phyloP scores from a whole-genome alignment of 2,888 invertebrate genomes.

The Zaprionus bogoriensis region DNA sequence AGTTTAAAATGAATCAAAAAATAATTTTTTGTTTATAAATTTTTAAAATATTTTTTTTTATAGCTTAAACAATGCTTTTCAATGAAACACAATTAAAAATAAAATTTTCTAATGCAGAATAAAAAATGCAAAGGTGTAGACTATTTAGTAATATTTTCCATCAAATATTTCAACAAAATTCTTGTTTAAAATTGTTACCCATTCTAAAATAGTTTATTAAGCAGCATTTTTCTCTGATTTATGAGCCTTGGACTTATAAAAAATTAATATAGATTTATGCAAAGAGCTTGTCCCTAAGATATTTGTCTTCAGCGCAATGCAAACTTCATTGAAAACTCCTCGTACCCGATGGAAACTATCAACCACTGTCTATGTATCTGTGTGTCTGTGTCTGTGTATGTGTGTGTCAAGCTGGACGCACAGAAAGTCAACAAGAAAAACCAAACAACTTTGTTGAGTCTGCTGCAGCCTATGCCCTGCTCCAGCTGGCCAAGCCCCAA shows the following conservation, averaged over 20 bases:
- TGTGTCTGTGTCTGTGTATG: slow-evolving; percentile 1
- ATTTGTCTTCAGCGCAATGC: slow-evolving; percentile 27
- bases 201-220: background rate
- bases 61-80: too few species aligned
- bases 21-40: too few species aligned
- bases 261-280: background rate
- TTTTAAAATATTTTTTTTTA: too few species aligned
- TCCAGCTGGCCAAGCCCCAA: slow-evolving; percentile 8
- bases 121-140: too few species aligned
- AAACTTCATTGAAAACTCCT: slow-evolving; percentile 31
- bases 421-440: slow-evolving; percentile 68
- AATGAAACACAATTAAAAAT: too few species aligned
- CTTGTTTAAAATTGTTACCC: background rate
- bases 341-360: slow-evolving; percentile 35
- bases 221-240: too few species aligned
- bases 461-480: slow-evolving; percentile 29
- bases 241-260: too few species aligned
- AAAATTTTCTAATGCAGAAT: background rate
- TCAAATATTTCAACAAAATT: too few species aligned
- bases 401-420: slow-evolving; percentile 32
- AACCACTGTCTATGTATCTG: slow-evolving; percentile 13
- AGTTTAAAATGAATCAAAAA: too few species aligned
- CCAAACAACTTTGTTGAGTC: slow-evolving; percentile 68
- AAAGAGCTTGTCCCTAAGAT: slow-evolving; percentile 1
- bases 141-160: too few species aligned